A percentile compares a stretch with the other conserved stretches of the same genome.
phyloP scores from a whole-genome alignment of 1,140 invertebrate genomes.

The Neodiprion virginianus region DNA sequence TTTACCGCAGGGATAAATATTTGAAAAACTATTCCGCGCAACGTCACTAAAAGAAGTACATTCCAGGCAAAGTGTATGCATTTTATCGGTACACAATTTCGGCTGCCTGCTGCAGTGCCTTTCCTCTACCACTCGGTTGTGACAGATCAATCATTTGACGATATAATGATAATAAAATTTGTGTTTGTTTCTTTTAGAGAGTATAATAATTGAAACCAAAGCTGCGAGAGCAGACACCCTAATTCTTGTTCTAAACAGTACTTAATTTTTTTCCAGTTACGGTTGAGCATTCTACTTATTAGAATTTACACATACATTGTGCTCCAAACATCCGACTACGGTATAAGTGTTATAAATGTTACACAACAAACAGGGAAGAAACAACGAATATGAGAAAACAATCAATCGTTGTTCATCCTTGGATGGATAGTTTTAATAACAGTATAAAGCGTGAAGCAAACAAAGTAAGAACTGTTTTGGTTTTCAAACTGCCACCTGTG shows the following conservation, averaged over 20 bases:
- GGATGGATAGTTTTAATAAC: not conserved
- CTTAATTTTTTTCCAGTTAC: too few species aligned
- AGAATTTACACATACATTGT: too few species aligned
- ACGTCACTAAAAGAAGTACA: not conserved
- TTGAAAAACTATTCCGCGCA: constrained; percentile 8
- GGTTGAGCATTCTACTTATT: too few species aligned
- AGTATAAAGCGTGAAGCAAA: not conserved
- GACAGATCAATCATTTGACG: constrained; percentile 6
- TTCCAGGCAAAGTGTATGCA: constrained; percentile 20
- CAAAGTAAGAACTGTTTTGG: not conserved
- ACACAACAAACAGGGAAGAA: not conserved
- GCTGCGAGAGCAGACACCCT: too few species aligned
- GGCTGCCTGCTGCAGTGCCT: constrained; percentile 28
- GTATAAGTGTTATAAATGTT: not conserved
- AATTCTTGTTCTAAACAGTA: too few species aligned
- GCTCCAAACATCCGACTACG: too few species aligned
- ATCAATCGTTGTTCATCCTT: not conserved
- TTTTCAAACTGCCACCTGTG: not conserved
- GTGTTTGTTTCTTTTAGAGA: not conserved
- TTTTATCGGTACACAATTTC: constrained; percentile 22
- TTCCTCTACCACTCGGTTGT: constrained; percentile 18
- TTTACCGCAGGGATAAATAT: not conserved
- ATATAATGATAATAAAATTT: not conserved
- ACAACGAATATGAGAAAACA: not conserved
- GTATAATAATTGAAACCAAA: not conserved